A percentile compares a stretch with the other conserved stretches of the same genome.
Conservation (phyloP, 1,140 invertebrate genomes). For the Macrobrachium rosenbergii region DNA sequence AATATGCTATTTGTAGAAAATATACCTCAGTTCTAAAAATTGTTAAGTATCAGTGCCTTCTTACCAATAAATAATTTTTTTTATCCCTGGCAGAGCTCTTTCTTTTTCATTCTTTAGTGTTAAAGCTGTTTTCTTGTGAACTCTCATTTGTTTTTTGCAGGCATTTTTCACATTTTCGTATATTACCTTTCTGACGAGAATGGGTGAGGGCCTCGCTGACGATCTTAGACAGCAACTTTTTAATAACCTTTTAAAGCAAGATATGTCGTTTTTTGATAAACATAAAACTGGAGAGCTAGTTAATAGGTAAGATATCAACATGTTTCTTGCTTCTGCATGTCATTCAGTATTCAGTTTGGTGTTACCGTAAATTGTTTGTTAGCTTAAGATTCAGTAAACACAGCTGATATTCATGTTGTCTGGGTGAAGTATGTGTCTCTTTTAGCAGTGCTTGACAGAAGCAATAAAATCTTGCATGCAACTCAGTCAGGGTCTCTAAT, state of each 20-base stretch:
- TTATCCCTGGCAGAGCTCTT: too few relatives aligned
- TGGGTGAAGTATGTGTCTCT: too few relatives aligned
- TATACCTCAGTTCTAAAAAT: background rate
- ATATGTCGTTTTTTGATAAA: conserved; percentile 91
- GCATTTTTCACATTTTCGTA: conserved; percentile 90
- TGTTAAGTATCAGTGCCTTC: too few relatives aligned
- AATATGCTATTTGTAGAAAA: background rate
- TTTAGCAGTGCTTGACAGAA: too few relatives aligned
- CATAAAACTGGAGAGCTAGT: conserved; percentile 92
- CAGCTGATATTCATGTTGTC: too few relatives aligned
- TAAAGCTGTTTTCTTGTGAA: background rate
- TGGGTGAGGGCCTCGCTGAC: conserved; percentile 88
- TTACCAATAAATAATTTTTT: too few relatives aligned
- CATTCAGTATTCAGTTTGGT: background rate
- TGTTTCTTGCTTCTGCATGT: background rate
- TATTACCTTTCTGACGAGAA: conserved; percentile 85
- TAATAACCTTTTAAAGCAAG: conserved; percentile 85
- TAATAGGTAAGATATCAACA: conserved; percentile 75
- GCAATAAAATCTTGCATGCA: too few relatives aligned
- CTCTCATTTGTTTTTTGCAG: conserved; percentile 73
- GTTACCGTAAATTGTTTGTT: too few relatives aligned
- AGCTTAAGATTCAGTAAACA: too few relatives aligned
- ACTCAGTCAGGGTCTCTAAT: too few relatives aligned
- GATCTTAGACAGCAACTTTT: conserved; percentile 87
- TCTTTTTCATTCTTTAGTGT: too few relatives aligned